These are phyloP conservation scores for Tiliacea aurago DNA, from an alignment of 2,888 invertebrate species.

Conservation along the genomic window DNA sequence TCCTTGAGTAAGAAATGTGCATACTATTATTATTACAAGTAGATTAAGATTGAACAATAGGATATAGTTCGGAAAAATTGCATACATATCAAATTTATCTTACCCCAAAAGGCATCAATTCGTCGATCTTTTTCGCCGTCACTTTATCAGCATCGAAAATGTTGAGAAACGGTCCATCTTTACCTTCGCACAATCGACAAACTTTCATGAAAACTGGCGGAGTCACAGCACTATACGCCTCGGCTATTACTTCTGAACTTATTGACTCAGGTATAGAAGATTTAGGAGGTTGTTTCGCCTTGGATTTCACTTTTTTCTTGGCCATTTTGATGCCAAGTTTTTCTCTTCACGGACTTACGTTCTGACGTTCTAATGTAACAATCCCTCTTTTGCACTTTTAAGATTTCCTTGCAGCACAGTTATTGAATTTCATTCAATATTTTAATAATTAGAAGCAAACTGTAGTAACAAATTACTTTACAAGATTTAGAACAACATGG, in stretches of 20 bases:
- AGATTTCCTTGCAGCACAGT: conserved; percentile 2
- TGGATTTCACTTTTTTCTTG: conserved; percentile 78
- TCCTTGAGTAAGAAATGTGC: not conserved
- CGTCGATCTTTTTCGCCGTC: conserved; percentile 85
- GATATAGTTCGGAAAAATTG: not conserved
- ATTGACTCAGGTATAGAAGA: conserved; percentile 51
- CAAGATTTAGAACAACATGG: conserved; percentile 56
- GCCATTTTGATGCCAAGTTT: conserved; percentile 73
- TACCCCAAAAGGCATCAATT: conserved; percentile 86
- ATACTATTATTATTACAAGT: not conserved
- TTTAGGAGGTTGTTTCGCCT: conserved; percentile 65
- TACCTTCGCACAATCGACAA: conserved; percentile 86
- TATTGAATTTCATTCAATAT: conserved; percentile 3
- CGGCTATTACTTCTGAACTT: conserved; percentile 72
- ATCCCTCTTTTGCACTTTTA: not conserved
- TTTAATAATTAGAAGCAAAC: not conserved
- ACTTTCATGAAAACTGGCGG: conserved; percentile 79
- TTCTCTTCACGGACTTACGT: conserved; percentile 24
- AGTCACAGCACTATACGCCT: conserved; percentile 71
- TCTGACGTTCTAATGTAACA: not conserved
- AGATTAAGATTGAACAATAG: not conserved
- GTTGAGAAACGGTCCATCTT: conserved; percentile 88
- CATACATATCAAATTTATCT: conserved; percentile 57
- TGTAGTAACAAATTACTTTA: conserved; percentile 8
- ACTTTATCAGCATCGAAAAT: conserved; percentile 85